Evolutionary conservation across 2,113 vertebrate species (phyloP).

Genomic region (Dicrurus megarhynchus): DNA sequence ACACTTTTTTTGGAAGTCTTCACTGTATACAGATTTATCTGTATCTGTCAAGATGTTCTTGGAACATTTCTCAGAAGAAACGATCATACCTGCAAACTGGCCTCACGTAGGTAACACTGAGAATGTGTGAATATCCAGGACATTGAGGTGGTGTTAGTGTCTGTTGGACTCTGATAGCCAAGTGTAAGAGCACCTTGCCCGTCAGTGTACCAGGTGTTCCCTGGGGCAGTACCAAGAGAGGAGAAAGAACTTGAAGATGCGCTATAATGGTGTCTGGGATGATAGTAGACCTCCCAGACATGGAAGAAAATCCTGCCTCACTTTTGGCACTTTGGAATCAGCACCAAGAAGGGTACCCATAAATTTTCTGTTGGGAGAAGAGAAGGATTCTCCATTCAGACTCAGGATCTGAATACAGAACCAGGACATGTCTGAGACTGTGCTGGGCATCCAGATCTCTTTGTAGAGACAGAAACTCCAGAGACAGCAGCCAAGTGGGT

Average conservation of each 20-base stretch:
- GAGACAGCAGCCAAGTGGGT: slow-evolving; percentile 69
- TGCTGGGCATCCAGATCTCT: slow-evolving; percentile 66
- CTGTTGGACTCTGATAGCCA: slow-evolving; percentile 54
- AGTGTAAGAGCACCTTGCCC: slow-evolving; percentile 45
- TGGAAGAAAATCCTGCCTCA: slow-evolving; percentile 63
- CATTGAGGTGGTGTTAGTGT: slow-evolving; percentile 53
- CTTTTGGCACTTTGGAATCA: slow-evolving; percentile 62
- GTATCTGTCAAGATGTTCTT: slow-evolving; percentile 49
- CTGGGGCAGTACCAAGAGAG: slow-evolving; percentile 58
- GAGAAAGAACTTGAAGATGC: slow-evolving; percentile 58
- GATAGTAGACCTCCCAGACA: slow-evolving; percentile 42
- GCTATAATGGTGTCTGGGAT: slow-evolving; percentile 29
- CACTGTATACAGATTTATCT: slow-evolving; percentile 11
- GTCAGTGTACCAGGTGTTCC: slow-evolving; percentile 38
- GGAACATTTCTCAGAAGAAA: slow-evolving; percentile 56
- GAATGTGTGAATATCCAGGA: slow-evolving; percentile 41
- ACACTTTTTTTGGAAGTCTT: slow-evolving; percentile 32
- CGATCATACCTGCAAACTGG: slow-evolving; percentile 16
- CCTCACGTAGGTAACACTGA: slow-evolving; percentile 36
- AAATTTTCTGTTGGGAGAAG: slow-evolving; percentile 61
- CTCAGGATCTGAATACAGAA: slow-evolving; percentile 65
- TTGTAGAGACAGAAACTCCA: slow-evolving; percentile 69
- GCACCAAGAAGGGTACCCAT: slow-evolving; percentile 53
- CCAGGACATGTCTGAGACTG: slow-evolving; percentile 67
- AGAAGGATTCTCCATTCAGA: slow-evolving; percentile 63